Base-by-base conservation (phyloP, 2,797 vertebrate species). In the Ctenochaetus hawaiiensis region DNA sequence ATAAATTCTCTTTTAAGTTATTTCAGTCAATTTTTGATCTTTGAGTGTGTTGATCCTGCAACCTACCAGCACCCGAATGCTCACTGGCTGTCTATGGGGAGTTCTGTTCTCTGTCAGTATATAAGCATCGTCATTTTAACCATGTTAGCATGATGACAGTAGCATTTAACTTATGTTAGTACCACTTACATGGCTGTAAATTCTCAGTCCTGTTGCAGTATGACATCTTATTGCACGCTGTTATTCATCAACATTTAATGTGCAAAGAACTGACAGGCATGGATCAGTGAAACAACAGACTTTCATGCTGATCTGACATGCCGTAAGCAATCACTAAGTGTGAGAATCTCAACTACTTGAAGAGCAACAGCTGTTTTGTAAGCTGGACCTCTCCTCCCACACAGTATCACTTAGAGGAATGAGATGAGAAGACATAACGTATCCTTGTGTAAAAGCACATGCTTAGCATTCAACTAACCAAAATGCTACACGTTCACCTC, bases 291-390 rank as follows among this genome's bases (percentile, higher is more conserved):
- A 23, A 26, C 23, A 26, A 56, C 7, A 39, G 44, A 22, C 62
- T 58, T 45, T 74, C 6, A 8, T 1, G 48, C 65, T 60, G 54
- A 71, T 52, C 69, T 59, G 18, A 64, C 68, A 59, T 58, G 59
- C 45, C 26, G 56, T 14, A 16, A 71, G 41, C 16, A 6, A 68
- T 65, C 64, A 65, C 43, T 14, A 60, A 75, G 57, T 64, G 71
- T 57, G 39, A 73, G 45, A 64, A 66, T 65, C 67, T 68, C 22
- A 66, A 48, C 34, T 17, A 57, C 53, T 68, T 61, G 37, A 82
- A 67, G 68, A 80, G 77, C 81, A 81, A 59, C 34, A 44, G 51
- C 41, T 65, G 57, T 69, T 84, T 66, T 61, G 26, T 73, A 43
- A 56, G 34, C 34, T 18, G 2, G 63, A 26, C 60, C 37, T 41